Percentiles rank a stretch among this genome's conserved stretches.
These are phyloP conservation scores for Spisula solida DNA, from an alignment of 2,888 invertebrate species.

Conservation along the genomic window DNA sequence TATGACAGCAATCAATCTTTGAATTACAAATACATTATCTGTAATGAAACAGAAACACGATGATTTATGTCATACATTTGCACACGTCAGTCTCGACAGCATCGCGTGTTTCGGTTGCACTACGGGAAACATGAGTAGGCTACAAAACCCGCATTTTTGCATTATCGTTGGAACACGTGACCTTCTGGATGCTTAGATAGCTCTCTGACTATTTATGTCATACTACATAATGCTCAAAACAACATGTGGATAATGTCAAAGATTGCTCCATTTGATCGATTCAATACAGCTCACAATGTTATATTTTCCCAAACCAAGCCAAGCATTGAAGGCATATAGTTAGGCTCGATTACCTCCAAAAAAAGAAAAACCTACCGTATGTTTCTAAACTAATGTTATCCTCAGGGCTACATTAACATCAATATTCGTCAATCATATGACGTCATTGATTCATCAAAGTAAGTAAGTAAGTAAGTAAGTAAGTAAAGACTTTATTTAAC, in stretches of 20 bases:
- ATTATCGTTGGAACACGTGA: too few relatives aligned
- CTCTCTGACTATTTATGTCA: too few relatives aligned
- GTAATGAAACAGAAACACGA: not conserved
- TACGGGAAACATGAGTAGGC: too few relatives aligned
- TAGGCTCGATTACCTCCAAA: not conserved
- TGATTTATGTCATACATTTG: not conserved
- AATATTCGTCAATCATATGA: conserved; percentile 31
- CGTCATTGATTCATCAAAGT: conserved; percentile 39
- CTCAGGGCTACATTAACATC: conserved; percentile 20
- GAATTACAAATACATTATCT: not conserved
- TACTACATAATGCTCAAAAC: not conserved
- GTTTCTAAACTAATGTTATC: not conserved
- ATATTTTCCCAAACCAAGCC: not conserved
- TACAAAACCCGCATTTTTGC: too few relatives aligned
- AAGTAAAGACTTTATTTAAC: too few relatives aligned
- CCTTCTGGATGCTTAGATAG: too few relatives aligned
- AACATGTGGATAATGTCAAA: too few relatives aligned
- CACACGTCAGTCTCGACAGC: not conserved
- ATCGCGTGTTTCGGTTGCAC: too few relatives aligned
- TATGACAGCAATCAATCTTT: not conserved
- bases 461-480: too few relatives aligned
- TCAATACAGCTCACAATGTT: not conserved
- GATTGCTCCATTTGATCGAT: not conserved
- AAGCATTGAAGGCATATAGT: not conserved
- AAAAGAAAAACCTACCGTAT: not conserved